Percentiles rank a stretch among this genome's conserved stretches.
Conservation (phyloP, 2,797 vertebrate genomes). For the Liparis tanakae region DNA sequence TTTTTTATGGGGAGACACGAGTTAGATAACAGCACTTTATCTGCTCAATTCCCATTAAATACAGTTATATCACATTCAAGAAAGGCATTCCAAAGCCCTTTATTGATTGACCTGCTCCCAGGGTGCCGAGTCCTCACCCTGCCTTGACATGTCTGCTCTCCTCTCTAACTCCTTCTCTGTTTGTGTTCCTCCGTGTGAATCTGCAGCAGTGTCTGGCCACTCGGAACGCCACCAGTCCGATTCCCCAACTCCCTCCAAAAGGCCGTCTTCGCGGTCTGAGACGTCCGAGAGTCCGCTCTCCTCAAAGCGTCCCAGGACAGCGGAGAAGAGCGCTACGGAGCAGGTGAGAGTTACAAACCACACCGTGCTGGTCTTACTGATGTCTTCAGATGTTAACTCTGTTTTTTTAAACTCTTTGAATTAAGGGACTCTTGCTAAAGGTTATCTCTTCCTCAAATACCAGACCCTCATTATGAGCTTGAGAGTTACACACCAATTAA, state of each 20-base stretch:
- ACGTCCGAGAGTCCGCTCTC: slow-evolving; percentile 87
- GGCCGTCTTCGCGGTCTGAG: slow-evolving; percentile 88
- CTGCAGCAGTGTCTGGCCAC: slow-evolving; percentile 85
- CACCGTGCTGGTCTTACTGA: slow-evolving; percentile 19
- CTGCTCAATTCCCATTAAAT: slow-evolving; percentile 65
- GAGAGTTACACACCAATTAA: slow-evolving; percentile 62
- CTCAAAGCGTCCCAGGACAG: slow-evolving; percentile 91
- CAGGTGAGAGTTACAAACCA: slow-evolving; percentile 86
- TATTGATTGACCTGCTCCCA: slow-evolving; percentile 73
- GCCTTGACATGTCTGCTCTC: slow-evolving; percentile 64
- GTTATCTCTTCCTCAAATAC: slow-evolving; percentile 61
- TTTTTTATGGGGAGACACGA: slow-evolving; percentile 43
- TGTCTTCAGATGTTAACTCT: slow-evolving; percentile 48
- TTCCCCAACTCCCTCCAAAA: slow-evolving; percentile 89
- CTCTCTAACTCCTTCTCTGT: slow-evolving; percentile 55
- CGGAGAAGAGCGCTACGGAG: slow-evolving; percentile 91
- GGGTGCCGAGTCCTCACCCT: slow-evolving; percentile 58
- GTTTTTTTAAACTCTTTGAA: slow-evolving; percentile 55
- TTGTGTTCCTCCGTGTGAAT: slow-evolving; percentile 51
- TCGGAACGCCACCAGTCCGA: slow-evolving; percentile 91
- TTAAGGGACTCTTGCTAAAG: slow-evolving; percentile 52
- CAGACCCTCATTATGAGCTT: slow-evolving; percentile 66
- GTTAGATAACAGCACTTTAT: slow-evolving; percentile 49
- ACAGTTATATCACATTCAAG: slow-evolving; percentile 67
- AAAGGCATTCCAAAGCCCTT: slow-evolving; percentile 65